These are phyloP conservation scores for Dryomyza anilis DNA, from an alignment of 2,888 invertebrate genomes.

Conservation along the genomic window DNA sequence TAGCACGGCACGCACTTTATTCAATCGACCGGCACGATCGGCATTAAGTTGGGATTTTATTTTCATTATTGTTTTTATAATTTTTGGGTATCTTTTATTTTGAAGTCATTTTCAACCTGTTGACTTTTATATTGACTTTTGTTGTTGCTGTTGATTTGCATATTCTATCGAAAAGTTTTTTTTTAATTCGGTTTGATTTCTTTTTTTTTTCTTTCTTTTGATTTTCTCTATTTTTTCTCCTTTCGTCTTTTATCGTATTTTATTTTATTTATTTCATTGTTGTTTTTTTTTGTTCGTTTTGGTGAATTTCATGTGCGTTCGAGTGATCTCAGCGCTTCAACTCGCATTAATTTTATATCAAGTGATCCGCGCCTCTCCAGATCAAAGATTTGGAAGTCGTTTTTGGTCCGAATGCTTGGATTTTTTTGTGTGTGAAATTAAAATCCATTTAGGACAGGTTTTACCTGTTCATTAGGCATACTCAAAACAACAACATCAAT, in stretches of 20 bases:
- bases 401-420: not conserved
- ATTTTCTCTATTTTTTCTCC: not conserved
- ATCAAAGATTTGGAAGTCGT: not conserved
- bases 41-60: not conserved
- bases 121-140: not conserved
- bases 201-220: not conserved
- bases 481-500: not conserved
- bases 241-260: not conserved
- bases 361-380: not conserved
- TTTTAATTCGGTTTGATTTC: not conserved
- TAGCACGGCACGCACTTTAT: too few relatives aligned
- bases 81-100: not conserved
- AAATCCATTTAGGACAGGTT: not conserved
- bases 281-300: not conserved
- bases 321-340: constrained; percentile 8
- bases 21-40: not conserved
- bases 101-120: constrained; percentile 4
- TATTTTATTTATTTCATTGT: not conserved
- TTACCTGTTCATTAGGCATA: not conserved
- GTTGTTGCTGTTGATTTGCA: not conserved
- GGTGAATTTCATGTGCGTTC: not conserved
- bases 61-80: not conserved
- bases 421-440: not conserved
- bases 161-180: not conserved
- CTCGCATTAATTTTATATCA: not conserved